These are phyloP conservation scores for Apocrypta bakeri DNA, from an alignment of 1,140 invertebrate species.

Conservation along the genomic window DNA sequence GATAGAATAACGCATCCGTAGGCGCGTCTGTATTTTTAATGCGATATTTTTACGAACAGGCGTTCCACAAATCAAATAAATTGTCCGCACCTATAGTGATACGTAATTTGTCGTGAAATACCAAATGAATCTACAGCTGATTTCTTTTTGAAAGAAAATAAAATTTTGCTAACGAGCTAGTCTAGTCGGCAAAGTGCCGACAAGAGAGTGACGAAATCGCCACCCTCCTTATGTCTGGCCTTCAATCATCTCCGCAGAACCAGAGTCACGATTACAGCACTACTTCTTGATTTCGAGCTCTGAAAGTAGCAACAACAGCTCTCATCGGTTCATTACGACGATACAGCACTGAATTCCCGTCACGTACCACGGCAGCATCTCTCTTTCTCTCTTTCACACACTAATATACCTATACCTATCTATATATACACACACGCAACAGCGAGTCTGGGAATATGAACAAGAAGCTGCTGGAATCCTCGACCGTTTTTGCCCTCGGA, in stretches of 20 bases:
- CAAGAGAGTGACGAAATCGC: conserved; percentile 48
- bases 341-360: conserved; percentile 34
- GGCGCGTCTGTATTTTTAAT: conserved; percentile 39
- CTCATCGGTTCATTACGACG: conserved; percentile 45
- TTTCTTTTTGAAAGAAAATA: background rate
- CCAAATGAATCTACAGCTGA: background rate
- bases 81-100: background rate
- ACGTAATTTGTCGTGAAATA: background rate
- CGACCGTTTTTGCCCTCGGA: conserved; percentile 55
- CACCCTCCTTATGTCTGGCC: conserved; percentile 30
- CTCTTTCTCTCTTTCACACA: background rate
- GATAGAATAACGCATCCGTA: conserved; percentile 30
- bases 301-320: background rate
- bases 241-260: conserved; percentile 40
- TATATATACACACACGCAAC: background rate
- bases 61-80: conserved; percentile 37
- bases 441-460: conserved; percentile 28
- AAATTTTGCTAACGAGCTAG: background rate
- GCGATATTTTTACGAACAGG: background rate
- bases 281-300: conserved; percentile 20
- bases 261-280: background rate
- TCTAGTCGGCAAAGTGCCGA: background rate
- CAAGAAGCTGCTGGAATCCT: conserved; percentile 44
- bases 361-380: conserved; percentile 38
- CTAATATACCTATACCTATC: background rate